phyloP scores from a whole-genome alignment of 2,888 invertebrate species.

The Tetanocera ferruginea region DNA sequence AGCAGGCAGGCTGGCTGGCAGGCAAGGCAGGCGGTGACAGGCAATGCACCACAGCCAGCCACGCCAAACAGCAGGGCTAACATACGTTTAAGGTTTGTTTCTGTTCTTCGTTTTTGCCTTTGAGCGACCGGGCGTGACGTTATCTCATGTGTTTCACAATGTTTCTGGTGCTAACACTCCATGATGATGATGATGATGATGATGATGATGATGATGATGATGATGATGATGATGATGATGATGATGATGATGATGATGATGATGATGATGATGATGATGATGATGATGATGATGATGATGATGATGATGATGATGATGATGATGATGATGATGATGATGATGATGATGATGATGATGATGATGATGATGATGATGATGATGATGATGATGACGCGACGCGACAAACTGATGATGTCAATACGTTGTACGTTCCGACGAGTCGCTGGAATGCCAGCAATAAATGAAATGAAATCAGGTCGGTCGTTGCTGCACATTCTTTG shows the following conservation, averaged over 20 bases:
- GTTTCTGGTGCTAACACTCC: background rate
- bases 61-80: background rate
- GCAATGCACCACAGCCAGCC: background rate
- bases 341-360: too few relatives aligned
- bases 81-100: background rate
- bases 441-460: slow-evolving; percentile 17
- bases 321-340: too few relatives aligned
- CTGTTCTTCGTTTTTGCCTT: background rate
- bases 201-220: background rate
- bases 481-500: slow-evolving; percentile 18
- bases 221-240: background rate
- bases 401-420: slow-evolving; percentile 10
- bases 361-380: too few relatives aligned
- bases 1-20: too few relatives aligned
- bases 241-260: too few relatives aligned
- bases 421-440: background rate
- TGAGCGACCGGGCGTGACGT: slow-evolving; percentile 7
- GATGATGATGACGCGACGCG: background rate
- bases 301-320: slow-evolving; percentile 6
- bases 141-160: background rate
- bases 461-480: slow-evolving; percentile 34
- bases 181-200: background rate
- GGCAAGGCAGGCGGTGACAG: too few relatives aligned
- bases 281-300: background rate
- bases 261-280: slow-evolving; percentile 5